Percentiles rank a stretch among this genome's conserved stretches.
phyloP scores from a whole-genome alignment of 2,113 vertebrate genomes.

The Nycticebus coucang region DNA sequence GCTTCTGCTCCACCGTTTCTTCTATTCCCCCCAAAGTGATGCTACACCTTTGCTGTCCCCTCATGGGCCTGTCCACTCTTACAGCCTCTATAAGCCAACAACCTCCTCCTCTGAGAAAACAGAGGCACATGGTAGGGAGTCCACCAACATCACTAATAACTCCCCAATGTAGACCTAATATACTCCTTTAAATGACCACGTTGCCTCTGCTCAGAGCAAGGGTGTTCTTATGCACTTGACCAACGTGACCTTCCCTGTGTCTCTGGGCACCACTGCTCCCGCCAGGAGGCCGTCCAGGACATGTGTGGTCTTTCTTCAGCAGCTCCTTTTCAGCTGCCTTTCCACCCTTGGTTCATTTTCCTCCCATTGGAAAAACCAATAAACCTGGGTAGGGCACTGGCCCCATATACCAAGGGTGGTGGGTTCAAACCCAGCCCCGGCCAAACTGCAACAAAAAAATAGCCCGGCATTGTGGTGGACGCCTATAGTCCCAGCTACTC shows the following conservation, averaged over 20 bases:
- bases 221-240: neutral
- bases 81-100: neutral
- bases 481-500: too few relatives aligned
- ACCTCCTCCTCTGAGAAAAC: neutral
- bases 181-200: neutral
- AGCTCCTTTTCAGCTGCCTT: neutral
- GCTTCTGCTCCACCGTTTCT: neutral
- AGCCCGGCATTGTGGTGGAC: too few relatives aligned
- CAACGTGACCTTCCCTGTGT: too few relatives aligned
- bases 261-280: neutral
- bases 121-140: neutral
- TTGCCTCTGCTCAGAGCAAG: neutral
- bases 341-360: neutral
- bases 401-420: too few relatives aligned
- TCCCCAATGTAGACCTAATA: neutral
- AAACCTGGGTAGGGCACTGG: too few relatives aligned
- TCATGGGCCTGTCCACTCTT: neutral
- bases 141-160: accelerated
- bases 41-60: neutral
- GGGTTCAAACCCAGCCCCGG: too few relatives aligned
- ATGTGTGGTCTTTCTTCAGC: neutral
- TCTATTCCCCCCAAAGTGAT: neutral
- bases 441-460: too few relatives aligned
- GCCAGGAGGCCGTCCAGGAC: neutral
- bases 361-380: neutral